These are phyloP conservation scores for Acrossocheilus fasciatus DNA, from an alignment of 2,797 vertebrate species.

Conservation along the genomic window DNA sequence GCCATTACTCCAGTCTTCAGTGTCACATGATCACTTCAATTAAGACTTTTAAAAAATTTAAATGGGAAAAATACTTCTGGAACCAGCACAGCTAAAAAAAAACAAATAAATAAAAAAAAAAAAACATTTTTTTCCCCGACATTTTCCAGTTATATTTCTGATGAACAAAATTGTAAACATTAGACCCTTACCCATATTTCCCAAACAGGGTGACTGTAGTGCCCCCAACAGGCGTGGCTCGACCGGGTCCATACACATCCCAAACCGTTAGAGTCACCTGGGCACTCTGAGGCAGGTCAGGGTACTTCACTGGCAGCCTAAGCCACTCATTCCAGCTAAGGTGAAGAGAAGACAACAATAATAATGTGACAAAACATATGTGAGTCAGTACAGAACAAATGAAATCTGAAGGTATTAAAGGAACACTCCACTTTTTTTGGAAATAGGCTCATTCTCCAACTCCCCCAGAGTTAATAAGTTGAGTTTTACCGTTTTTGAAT, in stretches of 20 bases:
- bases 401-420: not conserved
- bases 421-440: no score
- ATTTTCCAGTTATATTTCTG: not conserved
- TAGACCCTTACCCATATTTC: constrained; percentile 84
- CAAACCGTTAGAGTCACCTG: constrained; percentile 96
- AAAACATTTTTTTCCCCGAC: no score
- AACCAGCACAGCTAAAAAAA: not conserved
- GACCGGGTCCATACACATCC: constrained; percentile 97
- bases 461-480: no score
- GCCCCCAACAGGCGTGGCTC: constrained; percentile 93
- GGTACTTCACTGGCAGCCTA: constrained; percentile 94
- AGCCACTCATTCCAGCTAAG: constrained; percentile 98
- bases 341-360: not conserved
- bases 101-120: no score
- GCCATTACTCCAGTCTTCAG: not conserved
- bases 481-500: no score
- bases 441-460: no score
- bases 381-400: not conserved
- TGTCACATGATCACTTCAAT: not conserved
- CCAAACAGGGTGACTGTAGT: constrained; percentile 96
- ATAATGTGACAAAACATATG: not conserved
- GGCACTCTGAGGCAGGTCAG: constrained; percentile 93
- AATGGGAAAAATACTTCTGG: not conserved
- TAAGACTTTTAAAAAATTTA: not conserved
- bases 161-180: not conserved